These are phyloP conservation scores for Carcharodon carcharias DNA, from an alignment of 2,797 vertebrate genomes.

Conservation along the genomic window DNA sequence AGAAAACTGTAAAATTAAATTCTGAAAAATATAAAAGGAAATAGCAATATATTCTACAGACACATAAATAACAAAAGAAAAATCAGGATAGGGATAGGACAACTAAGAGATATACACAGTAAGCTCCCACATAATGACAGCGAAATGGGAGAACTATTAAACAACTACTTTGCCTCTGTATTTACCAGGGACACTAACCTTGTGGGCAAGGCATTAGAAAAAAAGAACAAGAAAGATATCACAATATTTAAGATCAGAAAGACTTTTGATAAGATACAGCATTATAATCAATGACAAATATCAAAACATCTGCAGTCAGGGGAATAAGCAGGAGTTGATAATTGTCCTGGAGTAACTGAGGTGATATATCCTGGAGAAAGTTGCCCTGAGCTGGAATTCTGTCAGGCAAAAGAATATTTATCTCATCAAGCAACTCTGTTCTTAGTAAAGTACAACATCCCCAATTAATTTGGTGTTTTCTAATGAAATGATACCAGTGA, in stretches of 20 bases:
- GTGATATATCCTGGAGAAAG: background rate
- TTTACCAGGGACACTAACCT: background rate
- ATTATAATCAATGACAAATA: background rate
- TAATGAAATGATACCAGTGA: background rate
- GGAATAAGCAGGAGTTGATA: background rate
- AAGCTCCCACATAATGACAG: background rate
- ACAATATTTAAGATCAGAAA: background rate
- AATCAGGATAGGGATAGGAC: background rate
- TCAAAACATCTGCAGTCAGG: background rate
- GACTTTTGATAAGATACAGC: background rate
- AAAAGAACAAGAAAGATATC: background rate
- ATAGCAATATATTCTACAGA: background rate
- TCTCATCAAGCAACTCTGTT: background rate
- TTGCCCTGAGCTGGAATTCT: background rate
- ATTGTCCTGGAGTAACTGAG: background rate
- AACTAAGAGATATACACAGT: background rate
- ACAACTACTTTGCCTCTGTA: background rate
- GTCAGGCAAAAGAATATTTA: background rate
- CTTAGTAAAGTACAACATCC: background rate
- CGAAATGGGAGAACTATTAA: background rate
- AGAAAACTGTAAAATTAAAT: background rate
- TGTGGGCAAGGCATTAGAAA: background rate
- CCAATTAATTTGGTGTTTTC: slow-evolving; percentile 15
- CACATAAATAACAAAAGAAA: background rate
- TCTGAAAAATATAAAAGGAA: background rate